Evolutionary conservation across 92 coral and sea anemone genomes (phyloP).

Genomic region (Siderastrea siderea): DNA sequence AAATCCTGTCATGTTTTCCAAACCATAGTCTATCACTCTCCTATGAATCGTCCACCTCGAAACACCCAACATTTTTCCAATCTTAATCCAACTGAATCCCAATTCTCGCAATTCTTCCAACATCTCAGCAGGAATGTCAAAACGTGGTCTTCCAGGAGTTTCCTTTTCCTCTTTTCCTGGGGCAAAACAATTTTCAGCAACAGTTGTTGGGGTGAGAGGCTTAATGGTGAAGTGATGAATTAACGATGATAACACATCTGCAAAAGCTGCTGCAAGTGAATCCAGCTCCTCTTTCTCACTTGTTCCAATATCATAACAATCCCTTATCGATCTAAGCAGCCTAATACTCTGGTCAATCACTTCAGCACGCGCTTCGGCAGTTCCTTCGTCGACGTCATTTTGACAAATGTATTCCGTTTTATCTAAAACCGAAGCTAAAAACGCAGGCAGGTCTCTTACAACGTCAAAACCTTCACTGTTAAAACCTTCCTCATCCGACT

Average conservation of each 20-base stretch:
- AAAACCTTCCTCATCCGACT: too few species aligned
- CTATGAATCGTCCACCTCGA: constrained; percentile 68
- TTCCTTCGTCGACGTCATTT: constrained; percentile 4
- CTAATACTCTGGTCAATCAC: too few species aligned
- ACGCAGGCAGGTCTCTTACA: constrained; percentile 36
- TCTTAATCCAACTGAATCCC: constrained; percentile 74
- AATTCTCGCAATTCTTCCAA: constrained; percentile 53
- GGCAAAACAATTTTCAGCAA: too few species aligned
- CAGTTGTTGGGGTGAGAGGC: constrained; percentile 44
- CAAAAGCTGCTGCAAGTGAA: constrained; percentile 63
- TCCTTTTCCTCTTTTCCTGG: too few species aligned
- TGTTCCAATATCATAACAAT: constrained; percentile 43
- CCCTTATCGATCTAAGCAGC: constrained; percentile 46
- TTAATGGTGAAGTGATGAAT: constrained; percentile 56
- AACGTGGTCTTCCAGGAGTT: too few species aligned
- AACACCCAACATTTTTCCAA: constrained; percentile 58
- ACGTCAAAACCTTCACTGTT: too few species aligned
- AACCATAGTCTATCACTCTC: constrained; percentile 65
- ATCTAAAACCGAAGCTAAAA: constrained; percentile 63
- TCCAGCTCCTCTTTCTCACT: constrained; percentile 62
- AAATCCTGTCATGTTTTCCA: constrained; percentile 66
- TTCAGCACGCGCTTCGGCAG: too few species aligned
- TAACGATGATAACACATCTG: constrained; percentile 52
- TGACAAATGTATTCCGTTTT: constrained; percentile 59
- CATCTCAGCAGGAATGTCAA: too few species aligned